Percentiles rank a stretch among this genome's conserved stretches.
phyloP scores from a whole-genome alignment of 1,140 invertebrate species.

The Achroia grisella region DNA sequence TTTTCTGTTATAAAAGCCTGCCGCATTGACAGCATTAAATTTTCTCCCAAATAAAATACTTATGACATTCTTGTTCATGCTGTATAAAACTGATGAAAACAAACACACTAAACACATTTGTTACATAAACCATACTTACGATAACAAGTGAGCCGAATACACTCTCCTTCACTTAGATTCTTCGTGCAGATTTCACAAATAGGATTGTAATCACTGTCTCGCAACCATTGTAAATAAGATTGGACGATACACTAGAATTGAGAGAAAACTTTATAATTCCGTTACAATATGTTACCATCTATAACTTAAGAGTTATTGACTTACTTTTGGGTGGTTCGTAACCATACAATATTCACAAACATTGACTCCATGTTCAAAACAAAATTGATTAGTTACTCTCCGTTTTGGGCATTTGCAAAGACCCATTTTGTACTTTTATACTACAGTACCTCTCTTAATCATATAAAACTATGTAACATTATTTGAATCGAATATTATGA shows the following conservation, averaged over 20 bases:
- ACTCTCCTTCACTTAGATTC: conserved; percentile 86
- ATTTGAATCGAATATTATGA: not conserved
- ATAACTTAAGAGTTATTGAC: too few relatives aligned
- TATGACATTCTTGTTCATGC: too few relatives aligned
- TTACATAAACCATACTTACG: conserved; percentile 71
- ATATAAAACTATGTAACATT: not conserved
- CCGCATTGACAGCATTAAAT: too few relatives aligned
- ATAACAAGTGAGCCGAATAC: conserved; percentile 91
- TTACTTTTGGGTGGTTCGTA: conserved; percentile 94
- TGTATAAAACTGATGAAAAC: too few relatives aligned
- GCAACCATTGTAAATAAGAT: conserved; percentile 97
- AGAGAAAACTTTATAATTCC: conserved; percentile 1
- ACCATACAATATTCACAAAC: conserved; percentile 99
- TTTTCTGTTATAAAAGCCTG: too few relatives aligned
- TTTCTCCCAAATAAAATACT: too few relatives aligned
- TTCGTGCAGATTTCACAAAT: conserved; percentile 91
- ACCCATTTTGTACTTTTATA: conserved; percentile 80
- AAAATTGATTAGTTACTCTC: conserved; percentile 97
- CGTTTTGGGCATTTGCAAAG: conserved; percentile 98
- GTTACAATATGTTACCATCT: too few relatives aligned
- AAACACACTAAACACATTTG: conserved; percentile 1
- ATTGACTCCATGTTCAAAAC: conserved; percentile 98
- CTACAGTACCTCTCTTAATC: not conserved
- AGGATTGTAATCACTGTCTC: conserved; percentile 97
- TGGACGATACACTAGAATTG: conserved; percentile 93